These are phyloP conservation scores for Anolis apletophallus DNA, from an alignment of 2,797 vertebrate genomes.

Conservation along the genomic window DNA sequence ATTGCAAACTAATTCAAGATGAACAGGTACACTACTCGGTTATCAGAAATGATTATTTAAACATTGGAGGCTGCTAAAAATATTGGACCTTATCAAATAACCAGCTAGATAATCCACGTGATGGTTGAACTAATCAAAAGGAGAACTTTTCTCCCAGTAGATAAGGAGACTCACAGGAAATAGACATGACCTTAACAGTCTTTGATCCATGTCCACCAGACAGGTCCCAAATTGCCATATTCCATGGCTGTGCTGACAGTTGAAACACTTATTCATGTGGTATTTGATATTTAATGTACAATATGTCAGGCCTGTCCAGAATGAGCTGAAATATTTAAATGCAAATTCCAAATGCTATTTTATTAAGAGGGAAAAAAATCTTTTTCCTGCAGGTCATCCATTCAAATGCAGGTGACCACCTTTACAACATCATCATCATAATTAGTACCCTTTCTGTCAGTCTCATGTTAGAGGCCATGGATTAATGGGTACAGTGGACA, in stretches of 20 bases:
- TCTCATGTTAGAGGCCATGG: constrained; percentile 24
- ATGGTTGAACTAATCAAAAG: neutral
- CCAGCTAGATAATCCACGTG: neutral
- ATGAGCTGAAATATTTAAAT: constrained; percentile 4
- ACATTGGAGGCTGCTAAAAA: neutral
- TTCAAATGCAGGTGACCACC: constrained; percentile 17
- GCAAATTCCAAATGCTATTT: constrained; percentile 4
- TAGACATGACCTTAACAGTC: neutral
- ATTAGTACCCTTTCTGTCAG: constrained; percentile 11
- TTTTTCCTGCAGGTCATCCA: constrained; percentile 7
- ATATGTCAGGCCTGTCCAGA: neutral
- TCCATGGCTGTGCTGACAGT: neutral
- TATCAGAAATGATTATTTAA: neutral
- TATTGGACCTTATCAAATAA: neutral
- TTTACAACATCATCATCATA: constrained; percentile 15
- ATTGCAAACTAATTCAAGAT: neutral
- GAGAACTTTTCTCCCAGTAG: neutral
- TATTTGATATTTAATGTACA: neutral
- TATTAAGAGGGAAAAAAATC: constrained; percentile 11
- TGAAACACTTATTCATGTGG: neutral
- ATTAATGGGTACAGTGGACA: constrained; percentile 21
- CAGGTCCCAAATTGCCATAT: neutral
- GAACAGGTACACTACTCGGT: neutral
- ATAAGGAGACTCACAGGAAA: neutral
- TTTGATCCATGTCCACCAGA: neutral